Conservation (phyloP, 2,888 invertebrate species). For the Acheta domesticus region DNA sequence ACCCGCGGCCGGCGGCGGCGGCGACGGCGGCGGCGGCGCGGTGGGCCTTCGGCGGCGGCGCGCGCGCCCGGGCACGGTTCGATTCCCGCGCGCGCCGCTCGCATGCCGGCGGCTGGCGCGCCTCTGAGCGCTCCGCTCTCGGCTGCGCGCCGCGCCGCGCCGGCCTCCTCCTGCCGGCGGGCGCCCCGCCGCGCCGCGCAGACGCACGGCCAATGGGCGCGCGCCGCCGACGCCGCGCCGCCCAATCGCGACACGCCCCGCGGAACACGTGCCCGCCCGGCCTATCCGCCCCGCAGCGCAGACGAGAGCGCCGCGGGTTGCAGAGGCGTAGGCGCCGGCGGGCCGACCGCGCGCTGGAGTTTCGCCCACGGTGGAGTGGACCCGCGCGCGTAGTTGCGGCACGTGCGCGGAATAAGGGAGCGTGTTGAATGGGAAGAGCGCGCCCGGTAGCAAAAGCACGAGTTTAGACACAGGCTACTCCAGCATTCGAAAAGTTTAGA, state of each 20-base stretch:
- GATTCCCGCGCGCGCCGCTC: slow-evolving; percentile 30
- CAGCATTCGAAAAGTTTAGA: too few relatives aligned
- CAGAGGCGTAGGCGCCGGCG: too few relatives aligned
- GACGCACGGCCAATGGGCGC: not conserved
- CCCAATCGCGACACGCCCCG: not conserved
- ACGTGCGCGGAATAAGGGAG: too few relatives aligned
- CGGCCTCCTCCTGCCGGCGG: not conserved
- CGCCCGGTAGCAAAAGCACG: too few relatives aligned
- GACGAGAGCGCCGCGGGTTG: not conserved
- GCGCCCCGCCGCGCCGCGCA: not conserved
- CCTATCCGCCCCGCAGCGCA: not conserved
- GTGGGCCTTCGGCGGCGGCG: slow-evolving; percentile 54
- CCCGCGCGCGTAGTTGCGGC: too few relatives aligned
- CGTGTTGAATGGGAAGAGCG: too few relatives aligned
- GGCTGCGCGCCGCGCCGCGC: not conserved
- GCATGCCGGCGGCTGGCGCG: slow-evolving; percentile 54
- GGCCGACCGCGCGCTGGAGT: too few relatives aligned
- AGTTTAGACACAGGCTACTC: too few relatives aligned
- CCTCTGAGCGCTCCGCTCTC: slow-evolving; percentile 42
- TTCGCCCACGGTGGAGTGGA: too few relatives aligned
- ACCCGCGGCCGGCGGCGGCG: not conserved
- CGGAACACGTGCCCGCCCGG: not conserved
- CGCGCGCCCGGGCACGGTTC: slow-evolving; percentile 36
- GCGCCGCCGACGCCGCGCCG: not conserved
- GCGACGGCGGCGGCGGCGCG: slow-evolving; percentile 22